These are phyloP conservation scores for Eucriotettix oculatus DNA, from an alignment of 2,888 invertebrate species.

Conservation along the genomic window DNA sequence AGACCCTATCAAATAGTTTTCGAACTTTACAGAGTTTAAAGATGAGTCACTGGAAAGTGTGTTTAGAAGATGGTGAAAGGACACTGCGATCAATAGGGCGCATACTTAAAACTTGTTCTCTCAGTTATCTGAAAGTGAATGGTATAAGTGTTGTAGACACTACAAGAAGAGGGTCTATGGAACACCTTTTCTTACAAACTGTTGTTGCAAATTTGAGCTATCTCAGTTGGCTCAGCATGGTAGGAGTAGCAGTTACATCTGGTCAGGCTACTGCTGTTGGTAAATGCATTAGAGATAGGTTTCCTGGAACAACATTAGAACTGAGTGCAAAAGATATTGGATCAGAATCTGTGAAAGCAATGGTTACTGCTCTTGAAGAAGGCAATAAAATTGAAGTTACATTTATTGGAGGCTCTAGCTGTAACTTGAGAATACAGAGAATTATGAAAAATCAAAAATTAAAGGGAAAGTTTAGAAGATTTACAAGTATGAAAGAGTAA, in stretches of 20 bases:
- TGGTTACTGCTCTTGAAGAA: constrained; percentile 24
- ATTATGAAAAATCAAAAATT: constrained; percentile 12
- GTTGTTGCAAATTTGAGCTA: constrained; percentile 21
- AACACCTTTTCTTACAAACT: constrained; percentile 23
- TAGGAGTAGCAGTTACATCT: constrained; percentile 23
- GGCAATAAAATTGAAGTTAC: constrained; percentile 24
- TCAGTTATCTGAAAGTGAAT: constrained; percentile 24
- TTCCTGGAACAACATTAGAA: constrained; percentile 23
- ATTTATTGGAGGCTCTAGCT: constrained; percentile 23
- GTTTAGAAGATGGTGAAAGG: constrained; percentile 21
- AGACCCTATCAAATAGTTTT: constrained; percentile 27
- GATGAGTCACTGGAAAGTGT: constrained; percentile 24
- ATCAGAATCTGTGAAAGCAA: constrained; percentile 22
- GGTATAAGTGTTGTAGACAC: constrained; percentile 24
- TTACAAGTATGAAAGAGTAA: constrained; percentile 14
- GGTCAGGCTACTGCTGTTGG: constrained; percentile 23
- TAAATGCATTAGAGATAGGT: constrained; percentile 25
- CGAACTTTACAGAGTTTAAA: constrained; percentile 25
- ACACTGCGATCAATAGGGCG: constrained; percentile 24
- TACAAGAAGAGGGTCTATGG: constrained; percentile 23
- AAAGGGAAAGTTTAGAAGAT: constrained; percentile 14
- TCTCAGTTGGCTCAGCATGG: constrained; percentile 24
- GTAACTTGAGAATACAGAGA: constrained; percentile 14
- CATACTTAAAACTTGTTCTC: constrained; percentile 22
- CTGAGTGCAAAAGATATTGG: constrained; percentile 25